A percentile compares a stretch with the other conserved stretches of the same genome.
phyloP scores from a whole-genome alignment of 2,797 vertebrate species.

The Gymnothorax reevesii region DNA sequence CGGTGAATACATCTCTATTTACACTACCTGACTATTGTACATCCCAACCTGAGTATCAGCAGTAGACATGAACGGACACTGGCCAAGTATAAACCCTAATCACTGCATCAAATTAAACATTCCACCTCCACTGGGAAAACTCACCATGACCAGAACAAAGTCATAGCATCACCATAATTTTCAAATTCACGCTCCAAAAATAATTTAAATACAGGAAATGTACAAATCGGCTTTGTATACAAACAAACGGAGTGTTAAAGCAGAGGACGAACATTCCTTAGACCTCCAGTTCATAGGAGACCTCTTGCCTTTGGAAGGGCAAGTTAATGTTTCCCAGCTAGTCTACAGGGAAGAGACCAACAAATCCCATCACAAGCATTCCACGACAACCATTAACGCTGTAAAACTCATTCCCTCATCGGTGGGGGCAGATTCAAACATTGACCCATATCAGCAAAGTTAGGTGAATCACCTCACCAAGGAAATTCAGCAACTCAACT shows the following conservation, averaged over 20 bases:
- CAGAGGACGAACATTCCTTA: neutral
- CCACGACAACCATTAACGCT: neutral
- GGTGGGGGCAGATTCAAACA: neutral
- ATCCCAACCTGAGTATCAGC: constrained; percentile 9
- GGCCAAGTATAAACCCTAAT: constrained; percentile 13
- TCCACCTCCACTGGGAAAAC: neutral
- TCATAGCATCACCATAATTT: neutral
- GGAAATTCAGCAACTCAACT: neutral
- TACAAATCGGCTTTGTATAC: neutral
- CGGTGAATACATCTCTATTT: neutral
- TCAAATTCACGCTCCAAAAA: neutral
- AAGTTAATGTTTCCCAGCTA: constrained; percentile 62
- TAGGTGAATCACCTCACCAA: neutral
- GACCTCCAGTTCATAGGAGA: constrained; percentile 23
- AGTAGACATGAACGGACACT: constrained; percentile 1
- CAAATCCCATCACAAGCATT: neutral
- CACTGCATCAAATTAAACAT: neutral
- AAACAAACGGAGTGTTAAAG: neutral
- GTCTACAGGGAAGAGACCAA: neutral
- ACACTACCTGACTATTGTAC: constrained; percentile 4
- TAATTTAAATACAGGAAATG: neutral
- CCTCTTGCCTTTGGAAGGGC: constrained; percentile 43
- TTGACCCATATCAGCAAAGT: neutral
- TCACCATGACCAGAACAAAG: neutral
- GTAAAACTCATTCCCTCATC: neutral